Evolutionary conservation across 2,888 invertebrate genomes (phyloP).

Genomic region (Aspidapion aeneum): DNA sequence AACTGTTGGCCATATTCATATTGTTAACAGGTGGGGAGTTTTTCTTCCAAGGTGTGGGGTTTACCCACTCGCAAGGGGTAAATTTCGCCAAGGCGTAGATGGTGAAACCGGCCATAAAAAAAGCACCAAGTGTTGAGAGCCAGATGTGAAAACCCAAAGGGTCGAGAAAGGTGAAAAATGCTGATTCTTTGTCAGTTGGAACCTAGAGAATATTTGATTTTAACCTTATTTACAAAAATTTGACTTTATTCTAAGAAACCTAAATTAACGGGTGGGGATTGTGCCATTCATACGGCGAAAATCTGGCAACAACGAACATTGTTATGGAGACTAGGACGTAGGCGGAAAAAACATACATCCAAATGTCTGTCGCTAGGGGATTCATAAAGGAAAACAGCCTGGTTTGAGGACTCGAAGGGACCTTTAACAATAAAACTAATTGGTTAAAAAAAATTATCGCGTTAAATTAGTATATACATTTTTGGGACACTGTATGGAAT

Average conservation of each 20-base stretch:
- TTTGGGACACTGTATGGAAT: too few relatives aligned
- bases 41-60: conserved; percentile 48
- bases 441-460: too few relatives aligned
- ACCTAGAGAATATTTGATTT: conserved; percentile 43
- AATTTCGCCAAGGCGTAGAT: conserved; percentile 60
- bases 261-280: conserved; percentile 70
- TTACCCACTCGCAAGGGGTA: conserved; percentile 61
- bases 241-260: too few relatives aligned
- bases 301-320: conserved; percentile 75
- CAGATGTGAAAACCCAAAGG: conserved; percentile 64
- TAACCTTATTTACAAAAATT: neutral
- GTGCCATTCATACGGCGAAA: conserved; percentile 79
- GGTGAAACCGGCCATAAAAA: conserved; percentile 56
- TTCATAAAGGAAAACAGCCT: conserved; percentile 83
- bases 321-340: conserved; percentile 75
- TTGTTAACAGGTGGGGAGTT: conserved; percentile 50
- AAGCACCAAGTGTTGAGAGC: conserved; percentile 59
- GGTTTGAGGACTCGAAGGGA: conserved; percentile 66
- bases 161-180: conserved; percentile 62
- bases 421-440: conserved; percentile 48
- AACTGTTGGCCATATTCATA: conserved; percentile 60
- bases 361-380: conserved; percentile 81
- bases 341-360: conserved; percentile 78
- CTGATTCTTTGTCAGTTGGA: conserved; percentile 57
- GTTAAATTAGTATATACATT: too few relatives aligned